phyloP scores from a whole-genome alignment of 2,797 vertebrate species.

The Hemibagrus guttatus region DNA sequence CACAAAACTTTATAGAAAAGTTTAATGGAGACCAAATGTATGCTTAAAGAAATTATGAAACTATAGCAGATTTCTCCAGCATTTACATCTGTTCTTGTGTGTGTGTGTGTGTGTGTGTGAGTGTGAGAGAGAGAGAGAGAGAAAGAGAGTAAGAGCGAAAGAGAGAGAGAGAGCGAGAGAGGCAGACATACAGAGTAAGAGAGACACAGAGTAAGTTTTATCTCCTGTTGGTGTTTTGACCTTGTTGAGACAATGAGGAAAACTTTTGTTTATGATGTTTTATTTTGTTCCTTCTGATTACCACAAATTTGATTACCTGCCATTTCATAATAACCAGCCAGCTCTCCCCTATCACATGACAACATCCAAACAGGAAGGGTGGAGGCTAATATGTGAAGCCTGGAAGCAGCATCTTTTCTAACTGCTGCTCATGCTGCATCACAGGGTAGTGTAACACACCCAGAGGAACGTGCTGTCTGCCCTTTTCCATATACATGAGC shows the following conservation, averaged over 20 bases:
- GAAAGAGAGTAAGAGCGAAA: not conserved
- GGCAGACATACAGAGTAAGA: not conserved
- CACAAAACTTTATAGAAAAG: not conserved
- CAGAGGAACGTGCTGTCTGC: not conserved
- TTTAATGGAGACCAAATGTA: not conserved
- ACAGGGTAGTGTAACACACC: not conserved
- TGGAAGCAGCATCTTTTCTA: not conserved
- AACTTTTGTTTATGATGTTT: not conserved
- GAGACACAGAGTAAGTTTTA: not conserved
- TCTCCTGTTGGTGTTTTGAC: not conserved
- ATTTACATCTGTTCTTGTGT: not conserved
- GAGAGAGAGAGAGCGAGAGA: not conserved
- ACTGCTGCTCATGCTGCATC: not conserved
- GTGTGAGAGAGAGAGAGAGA: not conserved
- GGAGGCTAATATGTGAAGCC: not conserved
- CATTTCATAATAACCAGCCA: not conserved
- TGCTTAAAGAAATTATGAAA: not conserved
- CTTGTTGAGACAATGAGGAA: not conserved
- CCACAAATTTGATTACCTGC: not conserved
- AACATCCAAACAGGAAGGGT: not conserved
- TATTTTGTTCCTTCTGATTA: not conserved
- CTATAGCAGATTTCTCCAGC: not conserved
- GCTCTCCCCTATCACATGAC: not conserved
- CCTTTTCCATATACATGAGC: not conserved
- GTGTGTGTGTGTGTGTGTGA: not conserved